A percentile compares a stretch with the other conserved stretches of the same genome.
phyloP scores from a whole-genome alignment of 2,888 invertebrate species.

The Ochlodes sylvanus region DNA sequence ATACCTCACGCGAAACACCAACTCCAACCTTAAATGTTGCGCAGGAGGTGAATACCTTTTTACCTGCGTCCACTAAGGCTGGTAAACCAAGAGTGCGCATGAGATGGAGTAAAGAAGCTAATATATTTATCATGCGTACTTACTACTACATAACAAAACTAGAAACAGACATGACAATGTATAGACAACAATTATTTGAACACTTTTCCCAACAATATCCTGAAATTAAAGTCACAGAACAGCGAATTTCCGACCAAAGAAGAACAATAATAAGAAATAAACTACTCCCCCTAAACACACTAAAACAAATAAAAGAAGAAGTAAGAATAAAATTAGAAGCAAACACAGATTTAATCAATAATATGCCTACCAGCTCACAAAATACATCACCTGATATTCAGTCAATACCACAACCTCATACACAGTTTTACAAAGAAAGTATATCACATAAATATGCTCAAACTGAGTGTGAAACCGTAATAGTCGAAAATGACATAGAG shows the following conservation, averaged over 20 bases:
- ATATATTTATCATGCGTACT: slow-evolving; percentile 25
- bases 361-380: too few species aligned
- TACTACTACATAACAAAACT: slow-evolving; percentile 29
- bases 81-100: slow-evolving; percentile 40
- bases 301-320: too few species aligned
- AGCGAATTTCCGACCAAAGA: slow-evolving; percentile 10
- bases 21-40: slow-evolving; percentile 14
- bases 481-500: too few species aligned
- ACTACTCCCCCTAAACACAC: not conserved
- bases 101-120: slow-evolving; percentile 3
- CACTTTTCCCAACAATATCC: slow-evolving; percentile 11
- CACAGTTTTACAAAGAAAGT: too few species aligned
- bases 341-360: too few species aligned
- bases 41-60: slow-evolving; percentile 39
- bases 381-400: too few species aligned
- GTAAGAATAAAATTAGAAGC: too few species aligned
- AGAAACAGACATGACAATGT: slow-evolving; percentile 30
- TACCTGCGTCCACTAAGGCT: slow-evolving; percentile 43
- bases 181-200: slow-evolving; percentile 29
- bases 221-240: too few species aligned
- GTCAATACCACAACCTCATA: too few species aligned
- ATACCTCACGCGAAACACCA: not conserved
- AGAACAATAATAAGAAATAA: slow-evolving; percentile 3
- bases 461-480: too few species aligned
- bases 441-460: too few species aligned